Base-by-base conservation (phyloP, 2,797 vertebrate species). In the Parauchenoglanis punctatus region DNA sequence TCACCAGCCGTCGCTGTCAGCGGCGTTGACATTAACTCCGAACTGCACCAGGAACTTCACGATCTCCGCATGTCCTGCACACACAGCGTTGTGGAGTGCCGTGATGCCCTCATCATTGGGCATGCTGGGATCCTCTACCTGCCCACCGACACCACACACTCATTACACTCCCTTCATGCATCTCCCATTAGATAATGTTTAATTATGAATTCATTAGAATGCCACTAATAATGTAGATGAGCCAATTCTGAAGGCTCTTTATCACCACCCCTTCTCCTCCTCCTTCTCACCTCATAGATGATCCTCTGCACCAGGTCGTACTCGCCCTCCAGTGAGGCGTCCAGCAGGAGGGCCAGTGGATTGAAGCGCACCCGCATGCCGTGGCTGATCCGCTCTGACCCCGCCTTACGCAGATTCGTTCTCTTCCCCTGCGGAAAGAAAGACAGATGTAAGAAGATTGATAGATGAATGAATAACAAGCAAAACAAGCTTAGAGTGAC, bases 271-370 rank as follows among this genome's bases (percentile, higher is more conserved):
- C 52, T 54, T 25, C 35, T 49, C 52, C 23, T 31, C 61, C 13
- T 52, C 25, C 58, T 49, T 70, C 94, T 94, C 94, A 99, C 98
- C 89, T 99, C 97, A 54, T 99, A 99, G 93, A 99, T 98, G 91
- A 99, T 97, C 92, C 98, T 97, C 93, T 99, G 98, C 63, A 99
- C 98, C 0, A 99, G 97, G 93, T 99, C 97, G 87, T 97, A 99
- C 90, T 99, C 98, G 25, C 98, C 98, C 93, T 99, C 98, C 93
- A 99, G 94, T 52, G 98, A 99, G 0, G 98, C 96, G 91, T 99
- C 98, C 81, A 99, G 95, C 81, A 99, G 96, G 89, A 99, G 94
- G 0, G 97, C 97, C 0, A 99, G 95, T 1, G 98, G 97, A 93
- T 98, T 98, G 94, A 99, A 99, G 87, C 96, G 96, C 83, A 99